These are phyloP conservation scores for Arbacia lixula DNA, from an alignment of 53 echinoderm and acorn worm species.

Conservation along the genomic window DNA sequence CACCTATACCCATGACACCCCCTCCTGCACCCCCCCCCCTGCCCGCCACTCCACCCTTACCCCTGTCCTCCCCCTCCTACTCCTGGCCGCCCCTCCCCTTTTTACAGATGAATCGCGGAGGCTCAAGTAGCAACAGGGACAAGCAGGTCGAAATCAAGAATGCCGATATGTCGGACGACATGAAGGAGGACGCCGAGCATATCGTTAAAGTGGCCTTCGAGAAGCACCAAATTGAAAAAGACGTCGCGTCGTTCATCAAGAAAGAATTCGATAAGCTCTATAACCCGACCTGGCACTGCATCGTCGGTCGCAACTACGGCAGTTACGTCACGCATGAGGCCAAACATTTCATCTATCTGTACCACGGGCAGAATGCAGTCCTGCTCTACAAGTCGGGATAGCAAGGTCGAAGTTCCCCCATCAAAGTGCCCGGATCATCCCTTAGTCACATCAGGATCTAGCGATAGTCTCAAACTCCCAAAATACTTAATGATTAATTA, in stretches of 20 bases:
- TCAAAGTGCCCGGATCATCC: too few species aligned
- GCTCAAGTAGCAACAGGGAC: too few species aligned
- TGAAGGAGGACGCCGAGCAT: slow-evolving; percentile 44
- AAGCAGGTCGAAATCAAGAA: slow-evolving; percentile 59
- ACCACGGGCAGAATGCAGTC: slow-evolving; percentile 42
- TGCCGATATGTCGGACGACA: slow-evolving; percentile 60
- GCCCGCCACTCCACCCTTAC: too few species aligned
- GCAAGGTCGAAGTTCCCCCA: too few species aligned
- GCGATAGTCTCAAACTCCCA: too few species aligned
- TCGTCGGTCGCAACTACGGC: slow-evolving; percentile 72
- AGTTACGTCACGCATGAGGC: slow-evolving; percentile 72
- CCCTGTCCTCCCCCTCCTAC: too few species aligned
- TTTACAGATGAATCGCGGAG: too few species aligned
- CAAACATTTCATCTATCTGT: slow-evolving; percentile 64
- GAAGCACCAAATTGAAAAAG: slow-evolving; percentile 66
- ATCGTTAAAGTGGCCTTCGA: slow-evolving; percentile 37
- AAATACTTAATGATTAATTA: too few species aligned
- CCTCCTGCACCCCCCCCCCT: too few species aligned
- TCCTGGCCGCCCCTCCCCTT: too few species aligned
- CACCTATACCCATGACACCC: too few species aligned
- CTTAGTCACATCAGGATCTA: too few species aligned
- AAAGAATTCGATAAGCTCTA: slow-evolving; percentile 56
- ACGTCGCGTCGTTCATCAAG: slow-evolving; percentile 67
- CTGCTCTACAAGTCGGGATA: slow-evolving; percentile 71
- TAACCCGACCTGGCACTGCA: slow-evolving; percentile 69